A percentile compares a stretch with the other conserved stretches of the same genome.
phyloP scores from a whole-genome alignment of 1,140 invertebrate species.

The Maconellicoccus hirsutus region DNA sequence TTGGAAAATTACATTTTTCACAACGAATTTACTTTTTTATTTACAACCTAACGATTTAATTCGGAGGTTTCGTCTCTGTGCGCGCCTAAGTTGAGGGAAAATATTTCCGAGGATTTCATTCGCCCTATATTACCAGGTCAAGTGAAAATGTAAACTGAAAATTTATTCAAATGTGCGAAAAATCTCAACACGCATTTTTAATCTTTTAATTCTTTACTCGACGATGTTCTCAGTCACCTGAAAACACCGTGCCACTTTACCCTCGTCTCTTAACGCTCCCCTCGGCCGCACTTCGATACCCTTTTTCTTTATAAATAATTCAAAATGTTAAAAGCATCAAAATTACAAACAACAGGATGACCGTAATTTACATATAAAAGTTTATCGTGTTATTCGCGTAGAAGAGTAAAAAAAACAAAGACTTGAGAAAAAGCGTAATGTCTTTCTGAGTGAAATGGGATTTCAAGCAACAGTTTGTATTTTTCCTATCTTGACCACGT shows the following conservation, averaged over 20 bases:
- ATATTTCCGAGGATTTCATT: too few relatives aligned
- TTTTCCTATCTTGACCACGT: too few relatives aligned
- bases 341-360: background rate
- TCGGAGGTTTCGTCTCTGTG: too few relatives aligned
- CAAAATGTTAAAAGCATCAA: background rate
- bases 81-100: too few relatives aligned
- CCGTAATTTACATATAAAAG: background rate
- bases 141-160: too few relatives aligned
- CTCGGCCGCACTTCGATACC: background rate
- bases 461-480: too few relatives aligned
- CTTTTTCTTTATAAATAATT: slow-evolving; percentile 6
- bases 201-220: background rate
- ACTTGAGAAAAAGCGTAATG: background rate
- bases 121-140: too few relatives aligned
- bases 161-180: background rate
- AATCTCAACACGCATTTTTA: background rate
- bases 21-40: background rate
- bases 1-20: background rate
- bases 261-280: background rate
- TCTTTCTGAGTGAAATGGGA: too few relatives aligned
- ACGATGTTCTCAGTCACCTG: background rate
- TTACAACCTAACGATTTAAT: too few relatives aligned
- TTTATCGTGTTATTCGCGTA: background rate
- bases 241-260: background rate
- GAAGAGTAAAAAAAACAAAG: background rate